Conservation (phyloP, 2,888 invertebrate species). For the Ferrisia virgata region DNA sequence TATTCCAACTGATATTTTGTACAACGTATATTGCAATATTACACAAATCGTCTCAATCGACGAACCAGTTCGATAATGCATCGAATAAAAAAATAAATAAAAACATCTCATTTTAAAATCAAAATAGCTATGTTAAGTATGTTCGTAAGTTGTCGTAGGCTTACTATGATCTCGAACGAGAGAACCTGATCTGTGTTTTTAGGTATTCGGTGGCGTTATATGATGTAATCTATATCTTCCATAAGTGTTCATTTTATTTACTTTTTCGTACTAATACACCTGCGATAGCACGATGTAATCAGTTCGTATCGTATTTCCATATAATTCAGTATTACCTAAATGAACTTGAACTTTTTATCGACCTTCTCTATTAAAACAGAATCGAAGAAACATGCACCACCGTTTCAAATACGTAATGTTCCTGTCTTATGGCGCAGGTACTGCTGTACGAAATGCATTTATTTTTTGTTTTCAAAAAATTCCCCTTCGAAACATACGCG, state of each 20-base stretch:
- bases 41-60: background rate
- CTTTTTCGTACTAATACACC: background rate
- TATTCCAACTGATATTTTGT: background rate
- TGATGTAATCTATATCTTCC: conserved; percentile 16
- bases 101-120: background rate
- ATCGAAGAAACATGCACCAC: background rate
- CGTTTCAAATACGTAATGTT: background rate
- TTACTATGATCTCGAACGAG: background rate
- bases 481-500: too few relatives aligned
- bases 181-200: conserved; percentile 8
- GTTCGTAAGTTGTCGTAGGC: background rate
- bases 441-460: background rate
- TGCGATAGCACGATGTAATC: background rate
- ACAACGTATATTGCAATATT: background rate
- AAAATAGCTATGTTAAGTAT: background rate
- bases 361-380: background rate
- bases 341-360: background rate
- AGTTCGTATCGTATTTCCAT: conserved; percentile 26
- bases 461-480: too few relatives aligned
- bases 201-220: background rate
- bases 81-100: background rate
- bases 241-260: background rate
- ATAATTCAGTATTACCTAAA: background rate
- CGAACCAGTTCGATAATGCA: background rate
- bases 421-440: too few relatives aligned